A percentile compares a stretch with the other conserved stretches of the same genome.
phyloP scores from a whole-genome alignment of 2,888 invertebrate species.

The Tenthredo livida region DNA sequence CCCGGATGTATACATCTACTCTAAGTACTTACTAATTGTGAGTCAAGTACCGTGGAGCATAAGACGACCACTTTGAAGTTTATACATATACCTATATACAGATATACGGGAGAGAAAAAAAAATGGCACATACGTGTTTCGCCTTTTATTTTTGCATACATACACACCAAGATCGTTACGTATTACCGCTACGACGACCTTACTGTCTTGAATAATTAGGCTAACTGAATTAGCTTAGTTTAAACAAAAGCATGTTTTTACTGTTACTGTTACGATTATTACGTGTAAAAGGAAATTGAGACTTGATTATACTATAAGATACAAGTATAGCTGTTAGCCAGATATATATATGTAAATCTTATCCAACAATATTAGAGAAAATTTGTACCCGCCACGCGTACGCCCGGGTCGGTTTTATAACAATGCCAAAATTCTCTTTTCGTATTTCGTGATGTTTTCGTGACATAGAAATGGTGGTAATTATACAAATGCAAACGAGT shows the following conservation, averaged over 20 bases:
- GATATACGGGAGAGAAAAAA: not conserved
- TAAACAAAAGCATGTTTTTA: not conserved
- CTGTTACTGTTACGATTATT: slow-evolving; percentile 8
- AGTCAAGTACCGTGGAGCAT: not conserved
- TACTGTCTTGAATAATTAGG: not conserved
- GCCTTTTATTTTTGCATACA: not conserved
- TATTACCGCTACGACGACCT: not conserved
- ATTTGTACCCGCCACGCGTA: not conserved
- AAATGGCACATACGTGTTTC: not conserved
- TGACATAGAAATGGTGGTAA: not conserved
- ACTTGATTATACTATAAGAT: not conserved
- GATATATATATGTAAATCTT: not conserved
- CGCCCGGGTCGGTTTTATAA: not conserved
- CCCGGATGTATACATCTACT: not conserved
- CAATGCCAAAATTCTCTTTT: not conserved
- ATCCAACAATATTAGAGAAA: not conserved
- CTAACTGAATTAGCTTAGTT: slow-evolving; percentile 1
- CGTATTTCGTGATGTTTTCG: not conserved
- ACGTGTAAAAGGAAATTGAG: not conserved
- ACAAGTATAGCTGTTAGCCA: not conserved
- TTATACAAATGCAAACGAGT: not conserved
- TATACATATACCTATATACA: not conserved
- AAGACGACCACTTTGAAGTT: not conserved
- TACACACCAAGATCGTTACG: not conserved
- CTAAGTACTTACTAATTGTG: not conserved